Conservation (phyloP, 2,888 invertebrate species). For the Campaea margaritaria region DNA sequence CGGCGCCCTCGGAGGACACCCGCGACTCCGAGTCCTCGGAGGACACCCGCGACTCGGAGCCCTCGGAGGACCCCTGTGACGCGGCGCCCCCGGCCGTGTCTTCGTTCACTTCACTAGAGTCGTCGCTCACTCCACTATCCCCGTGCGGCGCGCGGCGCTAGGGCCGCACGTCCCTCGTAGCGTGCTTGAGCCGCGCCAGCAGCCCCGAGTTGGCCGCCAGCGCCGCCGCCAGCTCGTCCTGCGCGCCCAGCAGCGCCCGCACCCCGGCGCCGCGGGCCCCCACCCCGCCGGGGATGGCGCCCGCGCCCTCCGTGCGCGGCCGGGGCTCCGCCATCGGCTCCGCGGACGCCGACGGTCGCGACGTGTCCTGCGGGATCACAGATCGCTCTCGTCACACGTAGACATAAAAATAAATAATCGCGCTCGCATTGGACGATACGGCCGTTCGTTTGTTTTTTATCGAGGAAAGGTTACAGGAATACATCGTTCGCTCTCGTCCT, state of each 20-base stretch:
- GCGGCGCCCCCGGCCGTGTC: background rate
- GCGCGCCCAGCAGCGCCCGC: conserved; percentile 65
- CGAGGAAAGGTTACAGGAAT: too few species aligned
- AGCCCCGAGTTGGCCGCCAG: conserved; percentile 58
- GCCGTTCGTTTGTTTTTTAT: too few species aligned
- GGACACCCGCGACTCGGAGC: background rate
- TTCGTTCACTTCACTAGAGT: background rate
- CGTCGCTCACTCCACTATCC: too few species aligned
- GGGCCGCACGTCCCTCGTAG: conserved; percentile 42
- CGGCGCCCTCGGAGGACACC: background rate
- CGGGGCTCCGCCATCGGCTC: conserved; percentile 21
- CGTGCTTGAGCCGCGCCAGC: conserved; percentile 44
- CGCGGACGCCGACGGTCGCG: background rate
- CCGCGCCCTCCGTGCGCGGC: conserved; percentile 35
- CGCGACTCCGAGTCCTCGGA: conserved; percentile 3
- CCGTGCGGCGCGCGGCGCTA: conserved; percentile 36
- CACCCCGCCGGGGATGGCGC: conserved; percentile 37
- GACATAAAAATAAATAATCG: too few species aligned
- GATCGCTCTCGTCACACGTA: too few species aligned
- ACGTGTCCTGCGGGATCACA: background rate
- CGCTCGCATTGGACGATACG: too few species aligned
- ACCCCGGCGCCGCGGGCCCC: conserved; percentile 54
- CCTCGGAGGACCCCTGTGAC: background rate
- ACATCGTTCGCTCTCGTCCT: too few species aligned
- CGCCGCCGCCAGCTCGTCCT: conserved; percentile 59